Conservation (phyloP, 2,888 invertebrate genomes). For the Platycnemis pennipes region DNA sequence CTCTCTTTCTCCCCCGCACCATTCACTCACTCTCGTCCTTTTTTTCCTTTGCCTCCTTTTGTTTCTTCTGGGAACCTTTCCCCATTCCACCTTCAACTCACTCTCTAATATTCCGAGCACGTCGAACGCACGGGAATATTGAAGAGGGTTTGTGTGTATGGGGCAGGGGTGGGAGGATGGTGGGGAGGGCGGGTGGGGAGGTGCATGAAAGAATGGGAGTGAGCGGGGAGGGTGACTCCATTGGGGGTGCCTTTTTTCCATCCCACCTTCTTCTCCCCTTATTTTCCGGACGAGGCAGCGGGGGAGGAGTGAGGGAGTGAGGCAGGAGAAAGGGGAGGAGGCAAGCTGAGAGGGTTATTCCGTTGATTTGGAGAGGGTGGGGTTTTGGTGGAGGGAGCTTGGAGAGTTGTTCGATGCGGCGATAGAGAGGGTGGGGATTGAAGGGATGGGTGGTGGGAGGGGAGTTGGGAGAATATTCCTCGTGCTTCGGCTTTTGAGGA, state of each 20-base stretch:
- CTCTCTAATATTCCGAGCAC: slow-evolving; percentile 63
- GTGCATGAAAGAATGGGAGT: not conserved
- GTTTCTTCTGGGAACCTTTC: slow-evolving; percentile 6
- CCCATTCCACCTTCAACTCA: not conserved
- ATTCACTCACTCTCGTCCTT: not conserved
- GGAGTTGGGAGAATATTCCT: not conserved
- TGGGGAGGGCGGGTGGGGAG: not conserved
- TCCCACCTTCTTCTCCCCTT: not conserved
- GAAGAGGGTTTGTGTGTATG: slow-evolving; percentile 49
- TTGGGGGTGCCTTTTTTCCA: not conserved
- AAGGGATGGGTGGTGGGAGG: not conserved
- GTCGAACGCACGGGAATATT: slow-evolving; percentile 61
- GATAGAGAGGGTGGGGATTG: slow-evolving; percentile 10
- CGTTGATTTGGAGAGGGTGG: slow-evolving; percentile 26
- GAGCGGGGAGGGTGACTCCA: not conserved
- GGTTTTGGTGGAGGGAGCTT: not conserved
- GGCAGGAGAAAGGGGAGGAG: not conserved
- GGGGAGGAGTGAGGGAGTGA: not conserved
- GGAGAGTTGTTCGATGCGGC: not conserved
- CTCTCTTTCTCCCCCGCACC: not conserved
- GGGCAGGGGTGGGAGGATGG: not conserved
- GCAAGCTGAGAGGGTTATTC: slow-evolving; percentile 4
- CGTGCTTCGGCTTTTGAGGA: slow-evolving; percentile 44
- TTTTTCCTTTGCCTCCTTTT: not conserved
- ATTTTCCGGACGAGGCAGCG: not conserved